Evolutionary conservation across 2,797 vertebrate genomes (phyloP).

Genomic region (Anabas testudineus): DNA sequence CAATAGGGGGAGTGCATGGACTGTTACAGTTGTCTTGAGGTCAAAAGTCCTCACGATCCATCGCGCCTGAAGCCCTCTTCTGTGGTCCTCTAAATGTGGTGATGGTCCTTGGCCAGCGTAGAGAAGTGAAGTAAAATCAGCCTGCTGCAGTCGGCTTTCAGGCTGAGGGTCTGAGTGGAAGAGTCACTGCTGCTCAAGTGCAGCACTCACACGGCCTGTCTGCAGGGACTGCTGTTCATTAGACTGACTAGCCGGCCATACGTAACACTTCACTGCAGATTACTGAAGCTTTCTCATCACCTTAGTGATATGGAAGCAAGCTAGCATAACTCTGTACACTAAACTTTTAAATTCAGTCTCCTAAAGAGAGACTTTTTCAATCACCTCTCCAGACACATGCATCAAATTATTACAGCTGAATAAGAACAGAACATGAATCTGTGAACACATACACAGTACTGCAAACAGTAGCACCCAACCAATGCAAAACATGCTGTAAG

Average conservation of each 20-base stretch:
- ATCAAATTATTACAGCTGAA: no score
- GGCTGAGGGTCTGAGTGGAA: constrained; percentile 53
- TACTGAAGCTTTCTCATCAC: constrained; percentile 27
- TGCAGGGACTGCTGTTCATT: constrained; percentile 50
- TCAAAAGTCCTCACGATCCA: constrained; percentile 37
- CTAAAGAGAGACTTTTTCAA: background rate
- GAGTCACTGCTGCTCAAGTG: constrained; percentile 62
- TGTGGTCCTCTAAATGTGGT: constrained; percentile 10
- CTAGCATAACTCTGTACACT: constrained; percentile 4
- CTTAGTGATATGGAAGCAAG: constrained; percentile 23
- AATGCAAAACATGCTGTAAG: no score
- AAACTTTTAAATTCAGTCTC: background rate
- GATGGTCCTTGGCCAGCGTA: background rate
- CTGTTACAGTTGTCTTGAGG: constrained; percentile 29
- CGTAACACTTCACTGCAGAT: constrained; percentile 37
- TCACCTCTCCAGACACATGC: no score
- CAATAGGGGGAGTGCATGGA: constrained; percentile 28
- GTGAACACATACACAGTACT: no score
- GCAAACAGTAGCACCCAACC: no score
- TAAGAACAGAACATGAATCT: no score
- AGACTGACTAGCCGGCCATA: constrained; percentile 18
- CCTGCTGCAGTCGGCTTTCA: constrained; percentile 44
- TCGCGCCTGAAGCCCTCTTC: constrained; percentile 24
- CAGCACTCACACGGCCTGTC: constrained; percentile 41
- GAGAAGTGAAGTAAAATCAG: constrained; percentile 45